A percentile compares a stretch with the other conserved stretches of the same genome.
These are phyloP conservation scores for Falco biarmicus DNA, from an alignment of 2,797 vertebrate genomes.

Conservation along the genomic window DNA sequence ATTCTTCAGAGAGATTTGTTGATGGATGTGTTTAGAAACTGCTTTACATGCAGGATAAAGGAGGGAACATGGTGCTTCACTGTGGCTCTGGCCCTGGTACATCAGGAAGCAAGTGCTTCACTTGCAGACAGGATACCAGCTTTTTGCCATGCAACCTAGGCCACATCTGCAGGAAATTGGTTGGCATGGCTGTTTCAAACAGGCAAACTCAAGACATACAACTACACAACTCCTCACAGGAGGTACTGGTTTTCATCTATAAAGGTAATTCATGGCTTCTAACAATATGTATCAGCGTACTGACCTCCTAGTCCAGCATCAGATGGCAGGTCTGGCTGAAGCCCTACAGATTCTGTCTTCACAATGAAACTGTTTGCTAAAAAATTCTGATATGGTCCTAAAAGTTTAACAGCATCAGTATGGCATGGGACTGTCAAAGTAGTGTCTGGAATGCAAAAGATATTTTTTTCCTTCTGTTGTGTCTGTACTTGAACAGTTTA, in stretches of 20 bases:
- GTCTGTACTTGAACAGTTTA: background rate
- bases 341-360: background rate
- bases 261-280: background rate
- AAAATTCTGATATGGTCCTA: background rate
- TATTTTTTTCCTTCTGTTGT: background rate
- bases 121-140: background rate
- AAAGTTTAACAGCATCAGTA: background rate
- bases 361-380: background rate
- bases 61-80: background rate
- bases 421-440: background rate
- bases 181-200: background rate
- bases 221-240: background rate
- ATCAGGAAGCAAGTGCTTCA: background rate
- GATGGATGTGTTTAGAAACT: background rate
- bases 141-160: background rate
- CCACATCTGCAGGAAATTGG: background rate
- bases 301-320: background rate
- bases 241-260: background rate
- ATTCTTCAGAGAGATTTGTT: background rate
- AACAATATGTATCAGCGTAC: rapidly evolving
- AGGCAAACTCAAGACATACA: background rate
- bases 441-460: background rate
- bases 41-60: background rate
- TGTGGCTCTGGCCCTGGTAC: background rate
- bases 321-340: background rate